phyloP scores from a whole-genome alignment of 2,888 invertebrate species.

The Spisula solida region DNA sequence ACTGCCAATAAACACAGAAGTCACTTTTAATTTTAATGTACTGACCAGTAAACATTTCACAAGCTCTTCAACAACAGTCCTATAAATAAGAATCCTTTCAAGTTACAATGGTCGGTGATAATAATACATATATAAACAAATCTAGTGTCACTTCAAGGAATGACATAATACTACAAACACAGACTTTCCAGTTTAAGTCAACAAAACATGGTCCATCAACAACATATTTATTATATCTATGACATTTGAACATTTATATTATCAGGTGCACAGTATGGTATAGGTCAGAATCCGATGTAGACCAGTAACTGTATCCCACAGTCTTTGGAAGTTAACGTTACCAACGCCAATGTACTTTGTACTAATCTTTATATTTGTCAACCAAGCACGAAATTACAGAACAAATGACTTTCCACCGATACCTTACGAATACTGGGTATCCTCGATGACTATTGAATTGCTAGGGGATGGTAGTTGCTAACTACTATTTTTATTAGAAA shows the following conservation, averaged over 20 bases:
- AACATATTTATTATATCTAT: not conserved
- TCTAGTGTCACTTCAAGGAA: slow-evolving; percentile 6
- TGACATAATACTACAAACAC: slow-evolving; percentile 15
- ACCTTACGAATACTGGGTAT: not conserved
- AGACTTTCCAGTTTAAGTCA: not conserved
- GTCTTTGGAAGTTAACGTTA: slow-evolving; percentile 2
- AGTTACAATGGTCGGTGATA: not conserved
- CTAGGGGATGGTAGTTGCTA: slow-evolving; percentile 18
- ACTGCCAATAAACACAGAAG: not conserved
- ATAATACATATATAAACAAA: not conserved
- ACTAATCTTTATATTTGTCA: slow-evolving; percentile 25
- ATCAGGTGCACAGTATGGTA: not conserved
- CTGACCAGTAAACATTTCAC: not conserved
- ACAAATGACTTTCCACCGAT: slow-evolving; percentile 21
- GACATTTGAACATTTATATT: slow-evolving; percentile 19
- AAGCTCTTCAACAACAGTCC: not conserved
- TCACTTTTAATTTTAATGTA: not conserved
- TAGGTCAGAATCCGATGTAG: slow-evolving; percentile 10
- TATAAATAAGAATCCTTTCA: slow-evolving; percentile 4
- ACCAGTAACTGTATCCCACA: slow-evolving; percentile 17
- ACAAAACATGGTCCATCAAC: slow-evolving; percentile 11
- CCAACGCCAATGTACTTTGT: slow-evolving; percentile 21
- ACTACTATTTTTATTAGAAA: slow-evolving; percentile 20
- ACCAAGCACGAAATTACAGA: slow-evolving; percentile 21
- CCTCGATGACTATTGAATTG: slow-evolving; percentile 11